Percentiles rank a stretch among this genome's conserved stretches.
phyloP scores from a whole-genome alignment of 2,113 vertebrate genomes.

The Amblyornis subalaris region DNA sequence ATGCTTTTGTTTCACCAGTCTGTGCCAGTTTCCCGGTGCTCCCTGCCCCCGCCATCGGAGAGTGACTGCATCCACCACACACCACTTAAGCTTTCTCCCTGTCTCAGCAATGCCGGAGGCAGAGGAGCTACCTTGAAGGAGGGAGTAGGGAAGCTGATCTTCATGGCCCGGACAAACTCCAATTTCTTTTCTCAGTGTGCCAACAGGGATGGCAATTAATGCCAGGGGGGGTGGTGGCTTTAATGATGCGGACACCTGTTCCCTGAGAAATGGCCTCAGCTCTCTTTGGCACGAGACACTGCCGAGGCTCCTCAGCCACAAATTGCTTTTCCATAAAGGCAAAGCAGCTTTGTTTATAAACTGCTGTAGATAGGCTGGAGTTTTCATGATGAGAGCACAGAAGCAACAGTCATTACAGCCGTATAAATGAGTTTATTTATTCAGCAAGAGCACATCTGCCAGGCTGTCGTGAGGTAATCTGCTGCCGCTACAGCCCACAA shows the following conservation, averaged over 20 bases:
- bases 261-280: conserved; percentile 50
- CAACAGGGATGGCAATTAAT: conserved; percentile 57
- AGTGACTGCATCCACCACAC: background rate
- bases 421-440: conserved; percentile 67
- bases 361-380: conserved; percentile 59
- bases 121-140: background rate
- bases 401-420: conserved; percentile 64
- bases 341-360: conserved; percentile 71
- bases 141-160: background rate
- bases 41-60: background rate
- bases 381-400: conserved; percentile 63
- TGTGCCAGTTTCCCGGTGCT: rapidly evolving
- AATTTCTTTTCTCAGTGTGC: conserved; percentile 26
- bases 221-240: conserved; percentile 40
- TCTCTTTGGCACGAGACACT: conserved; percentile 54
- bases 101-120: rapidly evolving
- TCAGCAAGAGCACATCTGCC: conserved; percentile 59
- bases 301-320: conserved; percentile 48
- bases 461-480: conserved; percentile 62
- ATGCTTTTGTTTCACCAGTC: background rate
- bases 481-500: conserved; percentile 31
- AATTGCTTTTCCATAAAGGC: conserved; percentile 69
- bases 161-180: background rate
- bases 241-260: conserved; percentile 68
- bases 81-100: background rate